Evolutionary conservation across 2,797 vertebrate species (phyloP).

Genomic region (Periophthalmus magnuspinnatus): DNA sequence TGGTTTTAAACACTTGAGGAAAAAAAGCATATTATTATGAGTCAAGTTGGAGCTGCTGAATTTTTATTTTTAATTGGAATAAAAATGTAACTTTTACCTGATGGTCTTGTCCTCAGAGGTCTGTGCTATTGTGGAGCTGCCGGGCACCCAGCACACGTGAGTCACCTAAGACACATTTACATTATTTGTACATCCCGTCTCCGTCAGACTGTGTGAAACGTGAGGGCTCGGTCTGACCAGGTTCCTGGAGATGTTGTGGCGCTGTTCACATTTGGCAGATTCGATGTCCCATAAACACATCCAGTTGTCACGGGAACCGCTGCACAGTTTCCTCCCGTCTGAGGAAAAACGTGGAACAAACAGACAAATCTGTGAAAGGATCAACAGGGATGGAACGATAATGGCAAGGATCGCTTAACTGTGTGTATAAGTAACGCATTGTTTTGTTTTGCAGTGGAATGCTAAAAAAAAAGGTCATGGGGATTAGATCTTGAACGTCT

Average conservation of each 20-base stretch:
- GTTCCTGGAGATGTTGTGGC: conserved; percentile 87
- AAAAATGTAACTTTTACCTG: conserved; percentile 73
- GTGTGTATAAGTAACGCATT: no score
- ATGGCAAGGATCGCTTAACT: no score
- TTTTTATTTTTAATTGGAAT: not conserved
- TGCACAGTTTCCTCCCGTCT: conserved; percentile 88
- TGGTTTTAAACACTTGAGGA: no score
- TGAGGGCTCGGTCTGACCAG: conserved; percentile 78
- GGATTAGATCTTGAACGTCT: no score
- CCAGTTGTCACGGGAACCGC: conserved; percentile 92
- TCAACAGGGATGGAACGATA: not conserved
- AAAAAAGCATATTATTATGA: no score
- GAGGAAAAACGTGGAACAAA: conserved; percentile 16
- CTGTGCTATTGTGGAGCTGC: conserved; percentile 77
- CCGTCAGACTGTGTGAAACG: not conserved
- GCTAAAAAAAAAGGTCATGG: not conserved
- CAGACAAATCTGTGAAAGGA: not conserved
- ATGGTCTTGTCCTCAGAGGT: conserved; percentile 93
- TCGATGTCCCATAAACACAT: conserved; percentile 92
- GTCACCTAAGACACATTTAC: conserved; percentile 82
- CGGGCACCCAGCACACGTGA: conserved; percentile 94
- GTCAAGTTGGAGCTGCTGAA: no score
- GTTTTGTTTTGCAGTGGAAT: not conserved
- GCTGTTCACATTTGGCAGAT: conserved; percentile 84
- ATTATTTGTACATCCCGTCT: not conserved